These are phyloP conservation scores for Okamejei kenojei DNA, from an alignment of 2,797 vertebrate genomes.

Conservation along the genomic window DNA sequence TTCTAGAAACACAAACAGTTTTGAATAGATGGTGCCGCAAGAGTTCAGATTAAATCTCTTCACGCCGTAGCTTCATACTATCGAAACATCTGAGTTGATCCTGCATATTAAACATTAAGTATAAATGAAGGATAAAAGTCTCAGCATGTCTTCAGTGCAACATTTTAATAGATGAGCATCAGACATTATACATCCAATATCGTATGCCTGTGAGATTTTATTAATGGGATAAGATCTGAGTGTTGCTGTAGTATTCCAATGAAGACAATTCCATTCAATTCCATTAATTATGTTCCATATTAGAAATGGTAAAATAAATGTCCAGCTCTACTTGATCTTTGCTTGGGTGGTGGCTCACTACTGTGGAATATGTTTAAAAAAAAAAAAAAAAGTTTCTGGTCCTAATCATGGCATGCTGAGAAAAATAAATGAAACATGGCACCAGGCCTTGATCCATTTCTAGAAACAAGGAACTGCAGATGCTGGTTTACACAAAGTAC, in stretches of 20 bases:
- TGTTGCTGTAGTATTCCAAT: neutral
- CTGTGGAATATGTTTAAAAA: neutral
- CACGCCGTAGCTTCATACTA: neutral
- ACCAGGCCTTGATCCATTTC: neutral
- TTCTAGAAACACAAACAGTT: no score
- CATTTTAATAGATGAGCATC: neutral
- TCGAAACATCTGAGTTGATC: neutral
- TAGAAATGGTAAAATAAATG: no score
- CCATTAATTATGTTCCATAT: neutral
- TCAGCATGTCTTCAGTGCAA: neutral
- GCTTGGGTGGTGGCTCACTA: no score
- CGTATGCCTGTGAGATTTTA: neutral
- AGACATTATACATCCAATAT: neutral
- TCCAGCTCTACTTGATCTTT: neutral
- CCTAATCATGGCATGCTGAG: neutral
- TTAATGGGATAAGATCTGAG: neutral
- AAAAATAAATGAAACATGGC: neutral
- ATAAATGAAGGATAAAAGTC: neutral
- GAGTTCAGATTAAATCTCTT: conserved; percentile 11
- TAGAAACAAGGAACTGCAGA: neutral
- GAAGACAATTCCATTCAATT: neutral
- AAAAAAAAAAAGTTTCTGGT: neutral
- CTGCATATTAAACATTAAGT: neutral
- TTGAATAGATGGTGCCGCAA: neutral
- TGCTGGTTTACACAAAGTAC: no score